phyloP scores from a whole-genome alignment of 2,888 invertebrate genomes.

The Autographa gamma region DNA sequence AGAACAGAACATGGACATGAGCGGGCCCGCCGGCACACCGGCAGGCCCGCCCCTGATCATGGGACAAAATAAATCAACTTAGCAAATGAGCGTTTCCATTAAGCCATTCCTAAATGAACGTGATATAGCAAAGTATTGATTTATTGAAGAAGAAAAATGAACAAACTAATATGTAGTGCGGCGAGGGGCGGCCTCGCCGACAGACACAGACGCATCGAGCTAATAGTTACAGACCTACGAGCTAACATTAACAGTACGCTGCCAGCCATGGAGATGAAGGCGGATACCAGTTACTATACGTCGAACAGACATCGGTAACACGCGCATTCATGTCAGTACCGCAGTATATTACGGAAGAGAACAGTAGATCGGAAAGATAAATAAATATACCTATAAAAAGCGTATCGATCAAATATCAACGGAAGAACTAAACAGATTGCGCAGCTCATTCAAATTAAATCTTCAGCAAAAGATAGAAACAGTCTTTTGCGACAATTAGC shows the following conservation, averaged over 20 bases:
- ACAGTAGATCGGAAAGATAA: conserved; percentile 86
- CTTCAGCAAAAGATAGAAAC: conserved; percentile 88
- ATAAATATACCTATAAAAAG: conserved; percentile 89
- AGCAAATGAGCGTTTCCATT: conserved; percentile 86
- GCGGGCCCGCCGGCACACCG: conserved; percentile 43
- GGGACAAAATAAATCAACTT: conserved; percentile 78
- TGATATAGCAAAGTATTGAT: conserved; percentile 83
- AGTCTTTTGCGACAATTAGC: conserved; percentile 89
- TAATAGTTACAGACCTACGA: conserved; percentile 86
- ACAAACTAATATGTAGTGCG: conserved; percentile 82
- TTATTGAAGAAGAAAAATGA: conserved; percentile 83
- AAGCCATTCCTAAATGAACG: conserved; percentile 88
- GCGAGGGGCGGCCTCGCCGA: conserved; percentile 83
- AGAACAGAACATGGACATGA: conserved; percentile 80
- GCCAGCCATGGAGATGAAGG: conserved; percentile 87
- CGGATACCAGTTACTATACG: conserved; percentile 85
- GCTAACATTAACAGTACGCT: conserved; percentile 87
- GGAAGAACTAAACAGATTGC: conserved; percentile 89
- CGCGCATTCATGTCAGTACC: conserved; percentile 88
- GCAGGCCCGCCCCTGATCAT: conserved; percentile 62
- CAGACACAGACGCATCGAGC: conserved; percentile 84
- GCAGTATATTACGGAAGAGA: conserved; percentile 86
- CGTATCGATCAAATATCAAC: conserved; percentile 85
- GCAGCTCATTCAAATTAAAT: conserved; percentile 89
- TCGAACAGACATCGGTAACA: conserved; percentile 84